These are phyloP conservation scores for Leucoma salicis DNA, from an alignment of 2,888 invertebrate species.

Conservation along the genomic window DNA sequence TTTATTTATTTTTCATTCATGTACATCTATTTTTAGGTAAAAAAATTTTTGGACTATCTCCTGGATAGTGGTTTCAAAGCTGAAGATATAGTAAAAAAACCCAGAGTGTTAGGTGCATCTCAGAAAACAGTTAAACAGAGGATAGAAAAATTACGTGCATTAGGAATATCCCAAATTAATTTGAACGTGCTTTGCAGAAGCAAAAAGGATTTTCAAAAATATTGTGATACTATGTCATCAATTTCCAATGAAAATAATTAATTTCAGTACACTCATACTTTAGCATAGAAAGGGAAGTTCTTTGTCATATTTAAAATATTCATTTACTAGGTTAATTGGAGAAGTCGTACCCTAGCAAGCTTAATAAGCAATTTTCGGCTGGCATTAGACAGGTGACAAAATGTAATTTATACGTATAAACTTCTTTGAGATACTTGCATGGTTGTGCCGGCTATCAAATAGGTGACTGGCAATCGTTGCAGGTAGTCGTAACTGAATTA, in stretches of 20 bases:
- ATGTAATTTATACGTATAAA: too few species aligned
- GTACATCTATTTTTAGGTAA: slow-evolving; percentile 63
- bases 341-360: too few species aligned
- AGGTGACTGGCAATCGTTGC: too few species aligned
- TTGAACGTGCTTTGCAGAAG: slow-evolving; percentile 82
- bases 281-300: too few species aligned
- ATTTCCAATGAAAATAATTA: slow-evolving; percentile 28
- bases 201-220: slow-evolving; percentile 78
- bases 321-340: too few species aligned
- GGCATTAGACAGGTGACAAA: too few species aligned
- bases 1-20: slow-evolving; percentile 1
- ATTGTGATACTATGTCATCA: slow-evolving; percentile 53
- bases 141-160: slow-evolving; percentile 67
- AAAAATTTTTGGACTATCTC: slow-evolving; percentile 82
- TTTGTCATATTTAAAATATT: too few species aligned
- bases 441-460: too few species aligned
- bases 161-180: slow-evolving; percentile 71
- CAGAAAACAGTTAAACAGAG: slow-evolving; percentile 79
- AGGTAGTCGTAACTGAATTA: too few species aligned
- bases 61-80: slow-evolving; percentile 75
- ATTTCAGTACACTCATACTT: too few species aligned
- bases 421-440: too few species aligned
- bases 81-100: slow-evolving; percentile 77
- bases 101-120: slow-evolving; percentile 80
- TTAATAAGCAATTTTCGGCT: too few species aligned